Evolutionary conservation across 2,113 vertebrate genomes (phyloP).

Genomic region (Larimichthys polyactis): DNA sequence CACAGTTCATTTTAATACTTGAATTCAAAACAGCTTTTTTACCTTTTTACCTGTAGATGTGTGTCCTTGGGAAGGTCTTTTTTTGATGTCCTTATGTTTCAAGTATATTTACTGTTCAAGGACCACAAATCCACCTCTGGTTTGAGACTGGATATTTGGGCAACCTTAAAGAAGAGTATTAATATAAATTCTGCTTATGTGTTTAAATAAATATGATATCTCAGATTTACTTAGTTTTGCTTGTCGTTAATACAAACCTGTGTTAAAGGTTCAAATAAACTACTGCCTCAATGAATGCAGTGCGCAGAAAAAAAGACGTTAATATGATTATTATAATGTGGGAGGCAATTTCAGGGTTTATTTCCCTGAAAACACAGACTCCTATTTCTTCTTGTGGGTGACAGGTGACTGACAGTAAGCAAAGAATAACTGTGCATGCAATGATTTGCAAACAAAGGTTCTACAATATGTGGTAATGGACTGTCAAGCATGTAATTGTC

Average conservation of each 20-base stretch:
- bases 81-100: conserved; percentile 65
- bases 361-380: neutral
- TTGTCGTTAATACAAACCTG: neutral
- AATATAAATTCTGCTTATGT: neutral
- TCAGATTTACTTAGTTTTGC: neutral
- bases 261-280: neutral
- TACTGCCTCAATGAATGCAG: neutral
- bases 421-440: conserved; percentile 7
- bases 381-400: neutral
- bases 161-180: conserved; percentile 25
- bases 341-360: neutral
- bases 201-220: neutral
- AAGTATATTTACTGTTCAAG: conserved; percentile 55
- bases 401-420: conserved; percentile 5
- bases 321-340: neutral
- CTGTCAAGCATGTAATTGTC: conserved; percentile 4
- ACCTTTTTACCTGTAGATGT: conserved; percentile 66
- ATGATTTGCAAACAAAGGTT: conserved; percentile 6
- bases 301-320: neutral
- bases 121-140: conserved; percentile 30
- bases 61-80: conserved; percentile 70
- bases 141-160: conserved; percentile 1
- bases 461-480: neutral
- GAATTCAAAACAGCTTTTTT: conserved; percentile 57
- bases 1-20: conserved; percentile 73